A percentile compares a stretch with the other conserved stretches of the same genome.
These are phyloP conservation scores for Euwallacea similis DNA, from an alignment of 1,140 invertebrate genomes.

Conservation along the genomic window DNA sequence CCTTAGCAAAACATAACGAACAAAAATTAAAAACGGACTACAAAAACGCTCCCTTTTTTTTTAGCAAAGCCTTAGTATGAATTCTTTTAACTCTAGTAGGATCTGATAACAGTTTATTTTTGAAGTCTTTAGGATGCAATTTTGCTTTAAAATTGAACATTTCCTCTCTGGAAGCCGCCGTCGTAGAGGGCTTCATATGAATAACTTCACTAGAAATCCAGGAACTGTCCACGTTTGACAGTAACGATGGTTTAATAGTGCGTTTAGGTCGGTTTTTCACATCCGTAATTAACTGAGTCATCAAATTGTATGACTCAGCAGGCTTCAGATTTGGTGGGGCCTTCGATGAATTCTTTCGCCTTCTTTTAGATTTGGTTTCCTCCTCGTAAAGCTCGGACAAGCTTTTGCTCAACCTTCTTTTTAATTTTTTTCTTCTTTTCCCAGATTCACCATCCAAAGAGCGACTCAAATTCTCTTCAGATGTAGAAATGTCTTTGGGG, in stretches of 20 bases:
- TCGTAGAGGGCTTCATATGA: slow-evolving; percentile 38
- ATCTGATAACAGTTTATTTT: slow-evolving; percentile 43
- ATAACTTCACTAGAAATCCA: slow-evolving; percentile 21
- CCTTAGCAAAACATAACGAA: too few species aligned
- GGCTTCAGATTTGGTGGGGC: not conserved
- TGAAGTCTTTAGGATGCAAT: slow-evolving; percentile 46
- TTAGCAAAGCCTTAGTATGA: slow-evolving; percentile 36
- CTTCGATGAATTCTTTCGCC: slow-evolving; percentile 16
- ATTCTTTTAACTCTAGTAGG: slow-evolving; percentile 36
- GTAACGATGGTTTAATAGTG: slow-evolving; percentile 22
- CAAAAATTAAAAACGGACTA: not conserved
- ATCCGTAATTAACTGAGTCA: slow-evolving; percentile 38
- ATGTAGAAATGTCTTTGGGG: not conserved
- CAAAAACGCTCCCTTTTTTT: slow-evolving; percentile 31
- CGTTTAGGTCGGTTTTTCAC: slow-evolving; percentile 41
- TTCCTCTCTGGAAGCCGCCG: slow-evolving; percentile 18
- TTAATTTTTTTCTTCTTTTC: slow-evolving; percentile 13
- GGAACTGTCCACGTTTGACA: slow-evolving; percentile 1
- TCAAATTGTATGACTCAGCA: slow-evolving; percentile 14
- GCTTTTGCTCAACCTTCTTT: slow-evolving; percentile 31
- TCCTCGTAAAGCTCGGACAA: slow-evolving; percentile 18
- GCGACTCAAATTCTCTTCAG: not conserved
- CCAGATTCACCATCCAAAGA: not conserved
- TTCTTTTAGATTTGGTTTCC: slow-evolving; percentile 2
- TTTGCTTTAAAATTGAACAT: slow-evolving; percentile 12